A percentile compares a stretch with the other conserved stretches of the same genome.
Evolutionary conservation across 1,140 invertebrate species (phyloP).

Genomic region (Dufourea novaeangliae): DNA sequence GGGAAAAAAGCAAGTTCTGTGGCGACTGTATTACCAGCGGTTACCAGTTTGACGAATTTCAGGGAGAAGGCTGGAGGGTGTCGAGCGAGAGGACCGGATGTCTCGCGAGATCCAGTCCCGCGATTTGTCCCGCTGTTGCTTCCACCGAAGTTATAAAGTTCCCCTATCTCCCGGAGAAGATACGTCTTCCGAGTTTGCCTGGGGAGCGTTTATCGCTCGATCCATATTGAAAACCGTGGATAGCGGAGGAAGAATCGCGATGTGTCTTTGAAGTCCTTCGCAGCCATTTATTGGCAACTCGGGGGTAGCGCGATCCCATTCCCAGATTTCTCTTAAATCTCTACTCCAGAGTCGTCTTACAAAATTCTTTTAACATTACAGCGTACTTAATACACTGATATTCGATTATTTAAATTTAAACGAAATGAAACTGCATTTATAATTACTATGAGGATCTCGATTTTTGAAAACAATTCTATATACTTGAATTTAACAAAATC

Average conservation of each 20-base stretch:
- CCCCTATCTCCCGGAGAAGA: conserved; percentile 36
- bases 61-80: neutral
- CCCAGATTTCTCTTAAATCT: too few relatives aligned
- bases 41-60: conserved; percentile 2
- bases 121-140: conserved; percentile 45
- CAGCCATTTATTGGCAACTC: conserved; percentile 21
- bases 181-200: conserved; percentile 34
- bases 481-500: too few relatives aligned
- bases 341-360: too few relatives aligned
- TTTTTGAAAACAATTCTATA: too few relatives aligned
- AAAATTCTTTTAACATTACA: too few relatives aligned
- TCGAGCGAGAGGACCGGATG: conserved; percentile 33
- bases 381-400: too few relatives aligned
- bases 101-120: conserved; percentile 37
- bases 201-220: conserved; percentile 49
- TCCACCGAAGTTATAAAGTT: conserved; percentile 42
- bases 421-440: too few relatives aligned
- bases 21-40: too few relatives aligned
- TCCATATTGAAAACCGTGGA: conserved; percentile 50
- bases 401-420: too few relatives aligned
- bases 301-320: neutral
- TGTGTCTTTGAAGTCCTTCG: conserved; percentile 14
- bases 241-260: conserved; percentile 3
- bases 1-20: neutral
- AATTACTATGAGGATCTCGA: too few relatives aligned